Conservation (phyloP, 1,140 invertebrate species). For the Panulirus ornatus region DNA sequence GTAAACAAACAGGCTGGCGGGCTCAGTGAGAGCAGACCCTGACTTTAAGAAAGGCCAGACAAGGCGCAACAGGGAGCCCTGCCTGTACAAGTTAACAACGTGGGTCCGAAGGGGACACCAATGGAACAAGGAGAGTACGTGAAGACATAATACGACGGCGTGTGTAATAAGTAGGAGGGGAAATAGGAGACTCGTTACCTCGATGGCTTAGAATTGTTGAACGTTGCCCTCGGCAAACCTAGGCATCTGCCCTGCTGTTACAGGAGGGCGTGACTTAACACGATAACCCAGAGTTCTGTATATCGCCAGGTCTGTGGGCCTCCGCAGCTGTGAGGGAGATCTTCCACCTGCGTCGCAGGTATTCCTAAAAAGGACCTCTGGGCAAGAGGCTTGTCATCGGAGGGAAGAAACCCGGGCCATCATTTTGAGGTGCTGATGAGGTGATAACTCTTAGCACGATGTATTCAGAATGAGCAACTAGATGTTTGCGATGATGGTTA, state of each 20-base stretch:
- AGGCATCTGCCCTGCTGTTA: background rate
- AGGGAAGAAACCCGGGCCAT: background rate
- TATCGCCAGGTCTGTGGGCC: background rate
- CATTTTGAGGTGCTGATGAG: background rate
- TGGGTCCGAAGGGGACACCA: too few species aligned
- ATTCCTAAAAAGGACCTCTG: background rate
- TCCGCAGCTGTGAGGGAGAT: background rate
- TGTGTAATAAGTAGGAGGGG: background rate
- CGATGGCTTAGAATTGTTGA: background rate
- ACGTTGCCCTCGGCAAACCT: too few species aligned
- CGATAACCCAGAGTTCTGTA: background rate
- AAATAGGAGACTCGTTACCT: background rate
- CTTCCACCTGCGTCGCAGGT: background rate
- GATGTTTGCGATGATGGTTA: background rate
- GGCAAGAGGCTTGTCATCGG: background rate
- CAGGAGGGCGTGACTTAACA: background rate
- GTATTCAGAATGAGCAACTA: background rate
- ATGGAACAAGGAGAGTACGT: background rate
- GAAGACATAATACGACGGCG: slow-evolving; percentile 2
- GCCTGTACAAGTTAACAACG: too few species aligned
- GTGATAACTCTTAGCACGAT: background rate
- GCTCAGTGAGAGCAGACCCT: background rate
- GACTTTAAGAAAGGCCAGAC: slow-evolving; percentile 1
- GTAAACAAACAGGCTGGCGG: background rate
- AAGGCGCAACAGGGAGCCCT: background rate